These are phyloP conservation scores for Fundulus diaphanus DNA, from an alignment of 2,797 vertebrate genomes.

Conservation along the genomic window DNA sequence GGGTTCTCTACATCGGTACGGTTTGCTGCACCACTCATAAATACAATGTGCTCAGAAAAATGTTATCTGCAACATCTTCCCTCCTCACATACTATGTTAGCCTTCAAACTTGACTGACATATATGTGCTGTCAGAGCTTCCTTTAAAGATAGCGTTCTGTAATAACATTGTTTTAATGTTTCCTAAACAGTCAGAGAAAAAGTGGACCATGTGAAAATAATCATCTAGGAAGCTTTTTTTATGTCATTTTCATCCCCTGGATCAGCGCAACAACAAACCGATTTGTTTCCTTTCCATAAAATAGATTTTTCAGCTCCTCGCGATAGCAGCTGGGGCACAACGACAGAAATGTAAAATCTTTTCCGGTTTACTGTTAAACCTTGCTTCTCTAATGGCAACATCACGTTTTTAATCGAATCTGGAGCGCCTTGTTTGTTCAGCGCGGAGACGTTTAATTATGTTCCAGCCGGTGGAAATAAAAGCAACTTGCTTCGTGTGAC, in stretches of 20 bases:
- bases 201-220: not conserved
- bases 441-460: conserved; percentile 1
- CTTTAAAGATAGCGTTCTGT: not conserved
- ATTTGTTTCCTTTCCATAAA: not conserved
- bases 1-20: not conserved
- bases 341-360: not conserved
- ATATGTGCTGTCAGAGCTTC: not conserved
- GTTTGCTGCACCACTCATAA: not conserved
- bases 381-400: not conserved
- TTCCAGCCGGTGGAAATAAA: not conserved
- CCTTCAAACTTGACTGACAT: not conserved
- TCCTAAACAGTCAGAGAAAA: not conserved
- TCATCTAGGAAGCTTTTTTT: not conserved
- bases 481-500: not conserved
- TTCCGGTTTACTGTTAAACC: not conserved
- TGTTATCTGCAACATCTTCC: not conserved
- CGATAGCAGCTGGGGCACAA: not conserved
- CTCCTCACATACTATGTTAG: not conserved
- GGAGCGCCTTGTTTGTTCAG: conserved; percentile 1
- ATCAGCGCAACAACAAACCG: not conserved
- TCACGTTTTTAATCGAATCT: not conserved
- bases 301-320: not conserved
- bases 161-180: not conserved
- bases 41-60: not conserved
- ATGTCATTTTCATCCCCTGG: not conserved